phyloP scores from a whole-genome alignment of 1,140 invertebrate species.

The Rhopalosiphum maidis region DNA sequence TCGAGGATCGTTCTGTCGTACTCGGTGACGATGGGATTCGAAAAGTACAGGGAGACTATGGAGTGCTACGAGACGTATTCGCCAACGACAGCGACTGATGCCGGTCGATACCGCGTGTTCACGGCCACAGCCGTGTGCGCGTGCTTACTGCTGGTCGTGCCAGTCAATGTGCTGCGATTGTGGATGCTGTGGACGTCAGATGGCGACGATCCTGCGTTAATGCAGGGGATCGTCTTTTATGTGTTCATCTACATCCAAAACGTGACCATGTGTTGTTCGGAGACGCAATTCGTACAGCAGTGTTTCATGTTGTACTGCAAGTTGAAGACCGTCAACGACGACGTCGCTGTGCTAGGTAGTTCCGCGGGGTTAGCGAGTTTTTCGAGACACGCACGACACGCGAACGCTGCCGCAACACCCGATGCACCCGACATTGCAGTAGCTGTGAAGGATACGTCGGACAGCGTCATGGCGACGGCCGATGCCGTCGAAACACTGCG shows the following conservation, averaged over 20 bases:
- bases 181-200: background rate
- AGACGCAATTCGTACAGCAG: background rate
- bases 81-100: background rate
- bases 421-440: background rate
- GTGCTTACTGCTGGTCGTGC: background rate
- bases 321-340: background rate
- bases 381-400: background rate
- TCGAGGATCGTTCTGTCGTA: background rate
- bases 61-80: background rate
- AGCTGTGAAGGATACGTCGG: background rate
- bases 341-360: background rate
- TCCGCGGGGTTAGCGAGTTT: no score
- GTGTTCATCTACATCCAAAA: background rate
- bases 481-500: background rate
- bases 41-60: background rate
- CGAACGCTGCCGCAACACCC: background rate
- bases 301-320: background rate
- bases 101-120: background rate
- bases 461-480: background rate
- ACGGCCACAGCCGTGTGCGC: background rate
- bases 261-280: background rate
- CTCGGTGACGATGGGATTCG: background rate
- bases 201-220: no score
- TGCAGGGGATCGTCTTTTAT: background rate
- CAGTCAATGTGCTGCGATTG: background rate